phyloP scores from a whole-genome alignment of 2,113 vertebrate genomes.

The Cavia aperea region DNA sequence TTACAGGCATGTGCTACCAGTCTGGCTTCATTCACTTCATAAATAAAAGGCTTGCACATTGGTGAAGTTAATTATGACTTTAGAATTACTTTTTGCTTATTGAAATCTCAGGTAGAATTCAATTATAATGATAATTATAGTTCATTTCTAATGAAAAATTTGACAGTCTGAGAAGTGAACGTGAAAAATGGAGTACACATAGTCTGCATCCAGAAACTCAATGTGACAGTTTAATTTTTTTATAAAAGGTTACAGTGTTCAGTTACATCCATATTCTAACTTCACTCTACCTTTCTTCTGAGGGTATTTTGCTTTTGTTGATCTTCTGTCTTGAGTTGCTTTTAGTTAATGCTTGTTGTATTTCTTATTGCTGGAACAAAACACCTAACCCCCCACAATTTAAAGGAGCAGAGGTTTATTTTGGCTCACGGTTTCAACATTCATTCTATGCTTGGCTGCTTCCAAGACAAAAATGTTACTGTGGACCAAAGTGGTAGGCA shows the following conservation, averaged over 20 bases:
- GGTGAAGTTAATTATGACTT: slow-evolving; percentile 52
- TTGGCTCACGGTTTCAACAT: background rate
- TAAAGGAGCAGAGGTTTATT: background rate
- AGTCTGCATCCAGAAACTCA: slow-evolving; percentile 41
- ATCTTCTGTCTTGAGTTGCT: background rate
- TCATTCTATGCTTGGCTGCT: background rate
- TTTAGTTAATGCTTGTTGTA: background rate
- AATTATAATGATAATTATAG: slow-evolving; percentile 56
- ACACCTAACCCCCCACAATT: background rate
- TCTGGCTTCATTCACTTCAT: slow-evolving; percentile 23
- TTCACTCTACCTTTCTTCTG: background rate
- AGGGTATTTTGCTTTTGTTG: slow-evolving; percentile 17
- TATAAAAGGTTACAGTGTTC: slow-evolving; percentile 36
- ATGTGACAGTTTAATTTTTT: slow-evolving; percentile 48
- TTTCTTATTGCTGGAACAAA: background rate
- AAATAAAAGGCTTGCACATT: slow-evolving; percentile 49
- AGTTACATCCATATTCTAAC: slow-evolving; percentile 41
- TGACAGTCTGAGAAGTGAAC: slow-evolving; percentile 55
- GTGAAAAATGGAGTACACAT: slow-evolving; percentile 45
- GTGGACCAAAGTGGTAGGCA: background rate
- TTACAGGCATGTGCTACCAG: background rate
- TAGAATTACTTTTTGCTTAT: slow-evolving; percentile 55
- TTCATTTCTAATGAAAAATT: slow-evolving; percentile 63
- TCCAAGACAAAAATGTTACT: background rate
- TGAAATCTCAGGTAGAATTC: slow-evolving; percentile 50